Percentiles rank a stretch among this genome's conserved stretches.
Conservation (phyloP, 2,797 vertebrate species). For the Lepus townsendii region DNA sequence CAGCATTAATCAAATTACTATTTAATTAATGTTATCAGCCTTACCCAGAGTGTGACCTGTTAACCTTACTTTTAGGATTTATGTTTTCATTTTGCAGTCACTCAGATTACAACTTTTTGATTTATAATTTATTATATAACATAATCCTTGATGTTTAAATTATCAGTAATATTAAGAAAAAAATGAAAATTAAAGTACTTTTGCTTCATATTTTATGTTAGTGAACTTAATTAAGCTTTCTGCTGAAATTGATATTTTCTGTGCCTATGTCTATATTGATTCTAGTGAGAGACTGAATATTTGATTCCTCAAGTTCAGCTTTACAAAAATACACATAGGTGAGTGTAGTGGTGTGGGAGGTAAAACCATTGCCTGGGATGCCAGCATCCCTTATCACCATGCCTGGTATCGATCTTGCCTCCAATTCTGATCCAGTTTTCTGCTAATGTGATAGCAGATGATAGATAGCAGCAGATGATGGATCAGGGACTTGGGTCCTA, state of each 20-base stretch:
- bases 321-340: neutral
- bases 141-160: constrained; percentile 62
- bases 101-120: constrained; percentile 59
- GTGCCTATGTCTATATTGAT: neutral
- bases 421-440: too few species aligned
- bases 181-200: neutral
- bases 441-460: too few species aligned
- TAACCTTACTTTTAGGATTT: constrained; percentile 64
- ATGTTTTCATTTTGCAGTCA: constrained; percentile 58
- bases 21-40: constrained; percentile 75
- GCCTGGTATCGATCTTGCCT: too few species aligned
- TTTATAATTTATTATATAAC: constrained; percentile 59
- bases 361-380: too few species aligned
- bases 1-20: constrained; percentile 69
- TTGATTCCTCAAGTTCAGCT: neutral
- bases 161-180: constrained; percentile 26
- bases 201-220: neutral
- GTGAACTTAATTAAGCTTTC: neutral
- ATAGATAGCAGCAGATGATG: too few species aligned
- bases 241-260: neutral
- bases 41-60: constrained; percentile 58
- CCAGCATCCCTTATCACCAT: too few species aligned
- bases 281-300: neutral
- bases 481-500: too few species aligned
- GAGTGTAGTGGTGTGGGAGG: neutral